Base-by-base conservation (phyloP, 1,140 invertebrate genomes). In the Amyelois transitella region DNA sequence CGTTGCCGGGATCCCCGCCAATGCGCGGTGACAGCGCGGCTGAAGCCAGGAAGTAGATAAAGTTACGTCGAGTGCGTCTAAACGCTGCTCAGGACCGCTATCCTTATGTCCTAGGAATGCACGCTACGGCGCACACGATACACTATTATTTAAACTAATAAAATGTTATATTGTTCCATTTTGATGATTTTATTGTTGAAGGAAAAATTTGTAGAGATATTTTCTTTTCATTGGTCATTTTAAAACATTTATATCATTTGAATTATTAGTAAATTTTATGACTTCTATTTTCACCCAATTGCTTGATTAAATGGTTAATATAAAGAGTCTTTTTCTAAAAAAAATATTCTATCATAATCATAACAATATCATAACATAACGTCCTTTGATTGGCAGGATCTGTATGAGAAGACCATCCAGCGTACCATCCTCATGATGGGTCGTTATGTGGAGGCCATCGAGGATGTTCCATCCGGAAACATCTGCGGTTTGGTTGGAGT, bases 391-490 rank as follows among this genome's bases (percentile, higher is more conserved):
- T 38, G 4, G n/a, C 53, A 87, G 81, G 98, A 99, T 93, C 90
- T 99, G 66, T 99, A 97, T 77, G 97, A 99, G 85, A 99, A 99
- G 90, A 96, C 96, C 72, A 99, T 99, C 88, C 98, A 99, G 90
- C 93, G 98, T 91, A 99, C 99, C 22, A 99, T 99, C 84, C 91
- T 99, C 60, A 99, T 99, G 99, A 99, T 99, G 99, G 99, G 99
- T 69, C 96, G 99, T 92, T 99, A 99, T 76, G 96, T 97, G 49
- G 99, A 99, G 90, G 97, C 98, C 61, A 99, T 99, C 88, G 98
- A 99, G 90, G 98, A 99, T 92, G 98, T 99, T 61, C 99, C 99
- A 53, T 98, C 94, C 73, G 98, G 99, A 86, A 99, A 99, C 92
- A 99, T 99, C 89, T 99, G 98, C 88, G 99, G 99, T 93, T 91